Percentiles rank a stretch among this genome's conserved stretches.
Evolutionary conservation across 2,113 vertebrate species (phyloP).

Genomic region (Thamnaconus septentrionalis): DNA sequence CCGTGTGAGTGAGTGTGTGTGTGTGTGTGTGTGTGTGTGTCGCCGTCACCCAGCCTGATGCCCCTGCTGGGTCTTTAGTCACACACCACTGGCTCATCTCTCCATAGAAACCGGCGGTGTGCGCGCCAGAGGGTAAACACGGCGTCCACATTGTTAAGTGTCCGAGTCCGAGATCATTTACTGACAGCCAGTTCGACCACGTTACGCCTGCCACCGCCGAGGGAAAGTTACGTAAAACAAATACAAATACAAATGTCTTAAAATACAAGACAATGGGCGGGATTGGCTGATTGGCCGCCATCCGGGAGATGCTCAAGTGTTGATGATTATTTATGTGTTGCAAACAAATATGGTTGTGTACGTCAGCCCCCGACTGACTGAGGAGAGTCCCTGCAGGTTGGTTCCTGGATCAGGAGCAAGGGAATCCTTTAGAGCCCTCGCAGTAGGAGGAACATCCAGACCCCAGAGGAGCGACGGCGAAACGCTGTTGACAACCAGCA

Average conservation of each 20-base stretch:
- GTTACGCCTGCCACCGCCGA: constrained; percentile 20
- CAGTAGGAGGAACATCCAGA: neutral
- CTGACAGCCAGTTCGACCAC: constrained; percentile 39
- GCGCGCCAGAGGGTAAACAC: neutral
- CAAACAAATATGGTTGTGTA: too few relatives aligned
- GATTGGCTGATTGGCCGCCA: too few relatives aligned
- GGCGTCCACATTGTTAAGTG: neutral
- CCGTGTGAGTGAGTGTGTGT: neutral
- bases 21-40: constrained; percentile 14
- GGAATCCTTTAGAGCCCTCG: constrained; percentile 13
- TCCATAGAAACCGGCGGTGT: constrained; percentile 39
- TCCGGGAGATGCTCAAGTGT: too few relatives aligned
- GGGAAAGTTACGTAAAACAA: too few relatives aligned
- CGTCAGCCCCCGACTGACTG: too few relatives aligned
- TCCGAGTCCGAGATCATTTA: constrained; percentile 18
- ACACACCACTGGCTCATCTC: constrained; percentile 2
- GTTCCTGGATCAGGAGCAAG: neutral
- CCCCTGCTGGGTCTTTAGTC: constrained; percentile 23
- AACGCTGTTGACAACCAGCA: neutral
- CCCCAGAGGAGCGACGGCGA: neutral
- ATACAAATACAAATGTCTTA: too few relatives aligned
- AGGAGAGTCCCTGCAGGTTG: neutral
- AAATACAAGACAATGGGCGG: too few relatives aligned
- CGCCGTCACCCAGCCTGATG: constrained; percentile 31
- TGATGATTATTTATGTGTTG: too few relatives aligned